Evolutionary conservation across 2,797 vertebrate genomes (phyloP), one percentile per base, ranked within the genome.

Genomic region (Pipistrellus pygmaeus): DNA sequence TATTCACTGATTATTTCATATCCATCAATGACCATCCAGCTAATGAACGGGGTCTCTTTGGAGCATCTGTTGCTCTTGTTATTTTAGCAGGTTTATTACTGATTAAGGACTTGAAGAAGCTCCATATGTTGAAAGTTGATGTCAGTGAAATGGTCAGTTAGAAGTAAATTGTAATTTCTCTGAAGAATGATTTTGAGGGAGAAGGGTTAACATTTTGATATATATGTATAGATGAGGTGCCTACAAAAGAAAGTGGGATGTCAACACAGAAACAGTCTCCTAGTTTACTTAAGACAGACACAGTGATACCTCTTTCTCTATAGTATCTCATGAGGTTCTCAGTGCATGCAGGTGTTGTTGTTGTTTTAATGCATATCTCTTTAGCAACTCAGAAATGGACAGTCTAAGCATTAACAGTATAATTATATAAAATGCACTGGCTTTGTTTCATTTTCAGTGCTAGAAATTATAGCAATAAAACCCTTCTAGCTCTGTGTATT

Each of bases 381-480:
- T 90, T 46, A 75, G 57, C 12, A 85, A 48, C 46, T 88, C 69
- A 91, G 68, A 93, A 90, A 44, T 81, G 46, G n/a, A 11, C 38
- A 86, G 55, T 87, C 44, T 80, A 88, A 96, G 30, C 57, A 96
- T 1, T 81, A 41, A 68, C 88, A 73, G 46, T 80, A 69, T 90
- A 94, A 91, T 93, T 93, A 93, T 51, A 46, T 91, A 80, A 75
- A 95, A 88, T 81, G 2, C 48, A 23, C 87, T 78, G 55, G 12
- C 20, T 95, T 96, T 90, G 57, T 91, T 96, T 93, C 75, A 84
- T 27, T 94, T 96, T 96, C 72, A 35, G 76, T 75, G 46, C 32
- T 55, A 90, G 82, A 93, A 95, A 95, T 92, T 93, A 91, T 48
- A 95, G 68, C 87, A 78, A 95, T 86, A 96, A 88, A 97, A 92